Base-by-base conservation (phyloP, 2,797 vertebrate species). In the Menidia menidia region DNA sequence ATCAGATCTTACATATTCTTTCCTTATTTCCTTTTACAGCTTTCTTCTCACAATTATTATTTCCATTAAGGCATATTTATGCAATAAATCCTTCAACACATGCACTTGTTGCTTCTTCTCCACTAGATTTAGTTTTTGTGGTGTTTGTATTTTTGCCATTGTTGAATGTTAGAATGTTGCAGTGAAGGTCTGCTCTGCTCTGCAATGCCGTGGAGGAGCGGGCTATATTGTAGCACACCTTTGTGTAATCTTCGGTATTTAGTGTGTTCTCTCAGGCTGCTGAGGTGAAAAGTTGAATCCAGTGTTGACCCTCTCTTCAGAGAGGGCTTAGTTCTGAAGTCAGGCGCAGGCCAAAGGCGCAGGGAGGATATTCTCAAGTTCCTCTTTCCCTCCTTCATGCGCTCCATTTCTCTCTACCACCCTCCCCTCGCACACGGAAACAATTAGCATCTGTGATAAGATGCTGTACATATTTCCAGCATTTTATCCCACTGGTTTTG, bases 391-490 rank as follows among this genome's bases (percentile, higher is more conserved):
- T 84, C 83, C 83, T 83, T 89, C 87, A 81, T 58, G 50, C 71
- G 72, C 75, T 77, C 60, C 7, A 7, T 73, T 63, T 58, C 76
- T 57, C 74, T 73, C 56, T 70, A 55, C 75, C 73, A 75, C 83
- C 47, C 61, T 72, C 83, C 75, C 74, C 73, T 83, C 71, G 73
- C 88, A 90, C 85, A 71, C 82, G 86, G 91, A 93, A 93, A 91
- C 90, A 90, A 92, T 94, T 88, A 89, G 83, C 84, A 80, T 92
- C 85, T 86, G 75, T 75, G 93, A 95, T 94, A 94, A 93, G 89
- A 88, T 79, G 70, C 59, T 80, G 85, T 82, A 88, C 92, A 93
- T 93, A 91, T 94, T 94, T 94, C 79, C 80, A 78, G 71, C 80
- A 84, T 85, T 88, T 91, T 90, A 91, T 93, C 86, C 89, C 77